These are phyloP conservation scores for Ophion ventricosus DNA, from an alignment of 2,888 invertebrate genomes.

Conservation along the genomic window DNA sequence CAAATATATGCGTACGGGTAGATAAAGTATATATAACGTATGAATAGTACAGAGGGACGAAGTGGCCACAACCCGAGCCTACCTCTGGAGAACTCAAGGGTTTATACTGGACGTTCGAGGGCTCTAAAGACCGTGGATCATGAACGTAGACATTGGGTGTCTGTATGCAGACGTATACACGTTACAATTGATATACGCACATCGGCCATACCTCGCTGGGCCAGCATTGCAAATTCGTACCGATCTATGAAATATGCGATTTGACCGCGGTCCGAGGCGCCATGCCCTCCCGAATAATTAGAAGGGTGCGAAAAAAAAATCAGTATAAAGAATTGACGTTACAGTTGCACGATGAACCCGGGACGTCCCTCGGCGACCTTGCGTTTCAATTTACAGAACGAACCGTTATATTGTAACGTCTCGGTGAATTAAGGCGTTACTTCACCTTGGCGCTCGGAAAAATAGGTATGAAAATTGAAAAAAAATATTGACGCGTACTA, in stretches of 20 bases:
- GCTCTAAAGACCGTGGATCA: constrained; percentile 54
- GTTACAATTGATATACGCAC: not conserved
- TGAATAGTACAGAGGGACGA: constrained; percentile 37
- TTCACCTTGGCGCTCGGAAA: constrained; percentile 62
- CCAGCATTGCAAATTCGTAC: constrained; percentile 73
- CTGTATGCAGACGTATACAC: not conserved
- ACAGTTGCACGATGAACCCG: constrained; percentile 45
- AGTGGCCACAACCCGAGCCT: constrained; percentile 39
- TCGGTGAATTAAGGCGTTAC: constrained; percentile 74
- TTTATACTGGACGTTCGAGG: constrained; percentile 28
- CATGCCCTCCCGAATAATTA: constrained; percentile 80
- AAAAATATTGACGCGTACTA: constrained; percentile 2
- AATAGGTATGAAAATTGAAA: not conserved
- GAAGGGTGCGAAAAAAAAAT: constrained; percentile 70
- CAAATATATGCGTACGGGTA: not conserved
- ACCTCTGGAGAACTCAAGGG: constrained; percentile 39
- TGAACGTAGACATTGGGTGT: constrained; percentile 7
- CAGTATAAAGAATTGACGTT: constrained; percentile 24
- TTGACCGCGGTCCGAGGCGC: constrained; percentile 66
- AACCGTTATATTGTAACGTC: constrained; percentile 80
- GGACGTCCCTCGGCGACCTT: constrained; percentile 68
- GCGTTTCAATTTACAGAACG: constrained; percentile 76
- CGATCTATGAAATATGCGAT: constrained; percentile 70
- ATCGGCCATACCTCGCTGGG: constrained; percentile 9
- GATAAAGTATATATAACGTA: constrained; percentile 31